Evolutionary conservation across 2,113 vertebrate genomes (phyloP), one percentile per base, ranked within the genome.

Genomic region (Corynorhinus townsendii): DNA sequence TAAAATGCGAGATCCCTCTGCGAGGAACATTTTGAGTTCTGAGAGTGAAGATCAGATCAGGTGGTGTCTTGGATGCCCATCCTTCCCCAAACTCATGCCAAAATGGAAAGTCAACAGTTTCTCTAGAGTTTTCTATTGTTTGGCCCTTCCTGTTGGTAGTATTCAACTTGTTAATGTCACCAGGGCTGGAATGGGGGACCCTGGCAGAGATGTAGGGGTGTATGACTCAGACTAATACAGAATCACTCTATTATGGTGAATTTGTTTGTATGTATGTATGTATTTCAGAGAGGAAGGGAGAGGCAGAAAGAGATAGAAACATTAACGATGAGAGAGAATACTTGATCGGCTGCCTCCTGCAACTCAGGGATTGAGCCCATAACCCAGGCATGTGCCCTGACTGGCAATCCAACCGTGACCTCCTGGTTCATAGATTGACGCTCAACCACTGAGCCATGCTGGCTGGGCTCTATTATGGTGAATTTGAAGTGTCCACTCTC

Each of bases 71-170:
- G 95, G 77, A 91, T 8, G 93, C 73, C 66, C 17, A 45, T 59
- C 49, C 64, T 76, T 64, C 5, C 59, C 81, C 91, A 90, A 94
- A 56, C 62, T 89, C 54, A 30, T 28, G 86, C 93, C 87, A 90
- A 86, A 82, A 96, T 86, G 56, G n/a, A 95, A 96, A 94, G 62
- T 76, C 94, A 54, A 95, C 90, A 76, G 40, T 95, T 93, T 96
- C 93, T 94, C 86, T 40, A 7, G 45, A 89, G 62, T 82, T 95
- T 97, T 94, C 86, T 64, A 10, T 68, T 83, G 69, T 96, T 96
- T 91, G 69, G 56, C 92, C 91, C 43, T 71, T 95, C 86, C 52
- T 17, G 19, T 54, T 20, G 73, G 82, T 79, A 82, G 24, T 28
- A 89, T 80, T 83, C 62, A 73, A 20, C n/a, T 49, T 92, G 82